phyloP scores from a whole-genome alignment of 2,113 vertebrate genomes.

The Phoxinus phoxinus region DNA sequence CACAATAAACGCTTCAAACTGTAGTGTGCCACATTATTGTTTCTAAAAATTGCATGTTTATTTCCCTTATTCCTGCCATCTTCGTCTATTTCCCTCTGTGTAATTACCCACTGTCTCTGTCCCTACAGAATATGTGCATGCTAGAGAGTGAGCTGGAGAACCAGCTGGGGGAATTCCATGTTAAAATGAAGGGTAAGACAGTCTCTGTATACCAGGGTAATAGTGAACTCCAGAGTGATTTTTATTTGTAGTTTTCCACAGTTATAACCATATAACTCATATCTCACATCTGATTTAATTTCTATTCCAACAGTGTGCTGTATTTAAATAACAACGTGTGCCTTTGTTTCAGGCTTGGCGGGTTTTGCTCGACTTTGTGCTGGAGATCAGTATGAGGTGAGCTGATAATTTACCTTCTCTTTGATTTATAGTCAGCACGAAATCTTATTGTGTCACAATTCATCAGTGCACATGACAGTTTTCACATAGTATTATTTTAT shows the following conservation, averaged over 20 bases:
- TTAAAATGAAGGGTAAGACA: constrained; percentile 93
- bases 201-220: background rate
- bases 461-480: background rate
- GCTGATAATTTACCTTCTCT: constrained; percentile 35
- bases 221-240: background rate
- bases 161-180: constrained; percentile 94
- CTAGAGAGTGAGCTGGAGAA: constrained; percentile 92
- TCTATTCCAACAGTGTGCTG: background rate
- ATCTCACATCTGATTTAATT: background rate
- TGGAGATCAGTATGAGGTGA: constrained; percentile 97
- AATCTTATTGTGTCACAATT: background rate
- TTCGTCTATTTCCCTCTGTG: background rate
- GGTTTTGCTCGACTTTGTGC: constrained; percentile 95
- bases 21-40: background rate
- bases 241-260: background rate
- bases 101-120: background rate
- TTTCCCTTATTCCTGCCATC: background rate
- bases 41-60: background rate
- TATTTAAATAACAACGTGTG: background rate
- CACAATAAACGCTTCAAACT: background rate
- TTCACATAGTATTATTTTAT: background rate
- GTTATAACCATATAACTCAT: background rate
- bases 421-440: background rate
- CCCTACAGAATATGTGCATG: constrained; percentile 90
- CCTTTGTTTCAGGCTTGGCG: constrained; percentile 85